Percentiles rank a stretch among this genome's conserved stretches.
phyloP scores from a whole-genome alignment of 2,797 vertebrate genomes.

The Chloroceryle amazona region DNA sequence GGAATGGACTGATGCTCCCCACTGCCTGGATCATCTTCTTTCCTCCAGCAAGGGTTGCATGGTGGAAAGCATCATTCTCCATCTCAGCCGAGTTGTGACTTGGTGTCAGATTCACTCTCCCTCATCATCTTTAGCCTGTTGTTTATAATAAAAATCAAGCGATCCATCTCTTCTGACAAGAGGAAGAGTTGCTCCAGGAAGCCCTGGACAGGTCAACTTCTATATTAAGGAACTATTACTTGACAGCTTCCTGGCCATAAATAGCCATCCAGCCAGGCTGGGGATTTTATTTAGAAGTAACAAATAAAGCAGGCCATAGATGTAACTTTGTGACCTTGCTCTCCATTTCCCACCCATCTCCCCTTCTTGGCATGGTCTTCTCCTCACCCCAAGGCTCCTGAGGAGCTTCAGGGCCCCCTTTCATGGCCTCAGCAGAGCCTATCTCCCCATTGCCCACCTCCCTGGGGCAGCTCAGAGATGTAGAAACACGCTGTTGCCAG shows the following conservation, averaged over 20 bases:
- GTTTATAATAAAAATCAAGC: slow-evolving; percentile 72
- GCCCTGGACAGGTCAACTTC: slow-evolving; percentile 63
- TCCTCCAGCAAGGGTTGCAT: background rate
- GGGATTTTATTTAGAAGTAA: slow-evolving; percentile 64
- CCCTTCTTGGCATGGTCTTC: background rate
- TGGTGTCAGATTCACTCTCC: slow-evolving; percentile 53
- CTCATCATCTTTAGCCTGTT: slow-evolving; percentile 56
- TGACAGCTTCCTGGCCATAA: slow-evolving; percentile 73
- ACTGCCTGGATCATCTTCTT: background rate
- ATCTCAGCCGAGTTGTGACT: background rate
- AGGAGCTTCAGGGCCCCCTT: background rate
- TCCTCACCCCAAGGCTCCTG: background rate
- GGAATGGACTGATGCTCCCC: background rate
- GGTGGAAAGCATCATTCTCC: background rate
- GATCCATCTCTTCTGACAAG: slow-evolving; percentile 75
- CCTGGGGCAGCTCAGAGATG: background rate
- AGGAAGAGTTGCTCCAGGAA: slow-evolving; percentile 76
- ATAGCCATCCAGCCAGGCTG: slow-evolving; percentile 32
- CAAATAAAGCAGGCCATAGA: slow-evolving; percentile 13
- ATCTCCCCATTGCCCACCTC: background rate
- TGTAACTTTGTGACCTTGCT: slow-evolving; percentile 5
- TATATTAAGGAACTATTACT: slow-evolving; percentile 71
- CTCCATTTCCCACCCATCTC: background rate
- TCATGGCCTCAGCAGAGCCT: background rate
- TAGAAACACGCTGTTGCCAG: fast-evolving